Base-by-base conservation (phyloP, 92 coral and sea anemone species). In the Epizoanthus ramosus region DNA sequence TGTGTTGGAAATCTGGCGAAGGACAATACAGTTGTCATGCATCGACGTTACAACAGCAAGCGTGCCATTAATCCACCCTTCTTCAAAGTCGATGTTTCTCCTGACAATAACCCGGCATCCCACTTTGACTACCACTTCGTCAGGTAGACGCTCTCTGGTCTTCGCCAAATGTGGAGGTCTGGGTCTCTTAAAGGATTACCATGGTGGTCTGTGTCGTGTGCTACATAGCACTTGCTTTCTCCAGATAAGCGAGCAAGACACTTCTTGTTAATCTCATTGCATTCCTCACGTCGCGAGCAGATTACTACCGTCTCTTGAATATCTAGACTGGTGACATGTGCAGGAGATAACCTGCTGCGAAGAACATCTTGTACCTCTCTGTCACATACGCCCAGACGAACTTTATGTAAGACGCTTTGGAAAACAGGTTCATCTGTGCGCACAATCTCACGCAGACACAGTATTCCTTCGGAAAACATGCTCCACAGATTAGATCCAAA, bases 321-420 rank as follows among this genome's bases (percentile, higher is more conserved):
- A 57, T 57, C 61, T 57, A 57, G 61, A 18, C 61, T 57, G 18
- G 2, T 16, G 9, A 18, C 18, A n/a, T 57, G 2, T 57, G 61
- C 18, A 16, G 61, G 61, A 58, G 63, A 58, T 58, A 58, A 17
- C 9, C n/a, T 58, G 63, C 63, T 58, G 63, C 63, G 63, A 0
- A 58, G 23, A 4, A 75, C 81, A 63, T 14, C 47, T 0, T 19
- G 41, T 12, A 75, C 81, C 31, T 57, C 65, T 39, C 64, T 66
- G 18, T 75, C 81, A 5, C 35, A 43, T 10, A 75, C 24, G 21
- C 81, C 81, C 9, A 54, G 53, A 9, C 81, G 61, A n/a, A 58
- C 81, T 54, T 58, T 75, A 25, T 75, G 39, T 31, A 75, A 23
- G 21, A 75, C 23, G 50, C 41, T 75, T 39, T 63, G 50, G 64